Base-by-base conservation (phyloP, 2,888 invertebrate genomes). In the Molorchus minor region DNA sequence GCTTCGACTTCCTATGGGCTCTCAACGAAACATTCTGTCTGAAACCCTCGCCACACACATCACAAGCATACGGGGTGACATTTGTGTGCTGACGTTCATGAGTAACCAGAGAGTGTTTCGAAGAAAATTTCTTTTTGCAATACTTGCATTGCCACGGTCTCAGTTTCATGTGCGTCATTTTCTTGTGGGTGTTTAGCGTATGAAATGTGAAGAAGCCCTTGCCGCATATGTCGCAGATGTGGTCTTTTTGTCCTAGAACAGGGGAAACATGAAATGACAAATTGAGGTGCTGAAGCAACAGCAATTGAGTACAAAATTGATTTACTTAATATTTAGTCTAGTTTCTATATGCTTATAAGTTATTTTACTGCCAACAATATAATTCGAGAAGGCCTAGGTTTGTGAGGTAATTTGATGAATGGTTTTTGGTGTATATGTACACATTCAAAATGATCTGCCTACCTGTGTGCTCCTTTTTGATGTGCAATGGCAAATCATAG, bases 31-130 rank as follows among this genome's bases (percentile, higher is more conserved):
- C 75, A 43, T 75, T 75, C 53, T 76, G 76, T 43, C 76, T 60
- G 47, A 75, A 76, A 29, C 75, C 71, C 30, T 74, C 70, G 2
- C 68, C 70, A 44, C 76, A 76, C 19, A 73, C 56, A 20, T 65
- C 65, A 46, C 76, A 76, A 12, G 68, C 67, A 38, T 70, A 75
- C 0, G 76, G 76, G 4, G 73, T 70, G 33, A 73, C 73, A 38
- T 73, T 72, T 1, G 76, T 76, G 47, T 76, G 76, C 51, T 75
- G 75, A 12, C 76, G 59, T 17, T 71, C 68, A 49, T 76, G 76
- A 0, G 75, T 76, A 7, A 65, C 68, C 15, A 73, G 35, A 0
- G 75, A 73, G 55, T 71, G 71, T 52, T 68, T 71, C 5, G 72
- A 72, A 1, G 74, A 74, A 58, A 73, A 75, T 12, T 70, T 72